A percentile compares a stretch with the other conserved stretches of the same genome.
Evolutionary conservation across 2,113 vertebrate genomes (phyloP).

Genomic region (Oreamnos americanus): DNA sequence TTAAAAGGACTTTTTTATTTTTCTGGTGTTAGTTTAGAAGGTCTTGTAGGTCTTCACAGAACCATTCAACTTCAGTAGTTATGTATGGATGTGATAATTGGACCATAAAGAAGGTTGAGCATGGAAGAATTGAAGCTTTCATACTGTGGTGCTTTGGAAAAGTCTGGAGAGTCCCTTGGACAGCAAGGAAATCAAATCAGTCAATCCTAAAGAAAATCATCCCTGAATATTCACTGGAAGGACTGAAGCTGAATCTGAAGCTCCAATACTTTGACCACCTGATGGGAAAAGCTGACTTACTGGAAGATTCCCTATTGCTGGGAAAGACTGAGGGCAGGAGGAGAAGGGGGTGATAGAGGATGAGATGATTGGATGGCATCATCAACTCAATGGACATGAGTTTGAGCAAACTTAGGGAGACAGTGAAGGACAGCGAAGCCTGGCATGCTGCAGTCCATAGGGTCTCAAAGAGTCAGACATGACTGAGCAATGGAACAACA

Average conservation of each 20-base stretch:
- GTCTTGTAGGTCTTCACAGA: neutral
- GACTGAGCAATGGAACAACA: neutral
- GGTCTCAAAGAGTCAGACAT: neutral
- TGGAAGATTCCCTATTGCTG: neutral
- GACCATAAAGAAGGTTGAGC: neutral
- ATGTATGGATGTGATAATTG: neutral
- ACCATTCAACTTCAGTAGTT: neutral
- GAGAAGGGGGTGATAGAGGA: neutral
- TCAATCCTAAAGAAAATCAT: neutral
- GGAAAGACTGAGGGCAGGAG: neutral
- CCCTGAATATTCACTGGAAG: neutral
- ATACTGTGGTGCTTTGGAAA: neutral
- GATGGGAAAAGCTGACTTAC: neutral
- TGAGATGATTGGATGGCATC: neutral
- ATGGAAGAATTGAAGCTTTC: neutral
- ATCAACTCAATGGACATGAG: neutral
- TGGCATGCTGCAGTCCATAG: neutral
- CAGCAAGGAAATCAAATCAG: neutral
- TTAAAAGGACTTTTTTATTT: neutral
- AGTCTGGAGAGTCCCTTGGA: neutral
- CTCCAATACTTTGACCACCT: neutral
- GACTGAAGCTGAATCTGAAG: neutral
- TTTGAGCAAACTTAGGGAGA: neutral
- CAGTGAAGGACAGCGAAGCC: neutral
- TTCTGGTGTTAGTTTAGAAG: neutral